Conservation (phyloP, 2,797 vertebrate genomes). For the Pogonophryne albipinna region DNA sequence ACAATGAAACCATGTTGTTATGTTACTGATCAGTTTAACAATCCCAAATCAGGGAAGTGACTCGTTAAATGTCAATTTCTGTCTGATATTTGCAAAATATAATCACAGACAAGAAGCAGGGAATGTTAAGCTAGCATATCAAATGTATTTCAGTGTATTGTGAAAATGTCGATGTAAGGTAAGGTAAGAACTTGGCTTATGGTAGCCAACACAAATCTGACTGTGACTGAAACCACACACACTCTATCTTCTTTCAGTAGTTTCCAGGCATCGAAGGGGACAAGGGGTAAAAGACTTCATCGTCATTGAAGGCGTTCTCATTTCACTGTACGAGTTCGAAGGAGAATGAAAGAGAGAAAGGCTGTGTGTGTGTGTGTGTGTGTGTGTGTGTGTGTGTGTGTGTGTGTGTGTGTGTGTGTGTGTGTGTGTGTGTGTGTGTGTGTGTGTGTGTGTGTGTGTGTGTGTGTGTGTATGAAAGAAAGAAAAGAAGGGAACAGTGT, state of each 20-base stretch:
- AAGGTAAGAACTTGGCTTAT: constrained; percentile 16
- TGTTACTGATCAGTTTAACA: not conserved
- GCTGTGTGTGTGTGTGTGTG: too few relatives aligned
- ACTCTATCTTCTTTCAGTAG: constrained; percentile 1
- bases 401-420: too few relatives aligned
- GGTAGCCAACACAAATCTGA: constrained; percentile 11
- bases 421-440: too few relatives aligned
- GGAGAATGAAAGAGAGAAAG: constrained; percentile 1
- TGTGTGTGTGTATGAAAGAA: not conserved
- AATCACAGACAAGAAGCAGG: not conserved
- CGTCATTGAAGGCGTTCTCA: constrained; percentile 35
- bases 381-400: too few relatives aligned
- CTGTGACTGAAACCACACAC: not conserved
- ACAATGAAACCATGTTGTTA: not conserved
- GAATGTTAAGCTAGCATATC: not conserved
- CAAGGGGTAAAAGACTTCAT: constrained; percentile 30
- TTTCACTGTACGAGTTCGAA: constrained; percentile 6
- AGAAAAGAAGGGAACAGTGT: constrained; percentile 20
- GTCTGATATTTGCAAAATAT: constrained; percentile 4
- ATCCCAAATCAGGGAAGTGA: not conserved
- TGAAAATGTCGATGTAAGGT: constrained; percentile 5
- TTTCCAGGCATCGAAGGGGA: constrained; percentile 16
- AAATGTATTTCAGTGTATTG: not conserved
- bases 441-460: too few relatives aligned
- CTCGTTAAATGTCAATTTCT: not conserved